A percentile compares a stretch with the other conserved stretches of the same genome.
Evolutionary conservation across 2,888 invertebrate species (phyloP).

Genomic region (Phyto melanocephala): DNA sequence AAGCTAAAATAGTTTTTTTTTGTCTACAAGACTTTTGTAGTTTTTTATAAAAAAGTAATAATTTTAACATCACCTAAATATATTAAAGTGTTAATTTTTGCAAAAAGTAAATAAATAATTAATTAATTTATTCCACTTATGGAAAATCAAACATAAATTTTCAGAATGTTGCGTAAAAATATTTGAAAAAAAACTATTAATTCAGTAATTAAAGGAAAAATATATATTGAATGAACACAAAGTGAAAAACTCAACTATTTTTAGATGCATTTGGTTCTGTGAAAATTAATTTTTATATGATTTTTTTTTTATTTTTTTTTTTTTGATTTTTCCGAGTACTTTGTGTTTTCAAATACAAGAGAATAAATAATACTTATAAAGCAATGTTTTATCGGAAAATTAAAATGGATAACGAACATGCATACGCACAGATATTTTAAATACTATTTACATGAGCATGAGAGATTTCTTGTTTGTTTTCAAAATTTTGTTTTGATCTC

Average conservation of each 20-base stretch:
- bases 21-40: too few species aligned
- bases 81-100: neutral
- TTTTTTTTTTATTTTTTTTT: conserved; percentile 31
- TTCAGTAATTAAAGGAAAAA: conserved; percentile 7
- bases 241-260: conserved; percentile 58
- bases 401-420: neutral
- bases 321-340: conserved; percentile 1
- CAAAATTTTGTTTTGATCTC: conserved; percentile 19
- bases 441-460: neutral
- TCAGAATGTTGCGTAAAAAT: conserved; percentile 44
- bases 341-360: conserved; percentile 22
- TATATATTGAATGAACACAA: conserved; percentile 18
- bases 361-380: neutral
- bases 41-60: conserved; percentile 14
- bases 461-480: neutral
- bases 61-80: conserved; percentile 5
- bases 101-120: neutral
- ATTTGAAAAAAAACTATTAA: conserved; percentile 29
- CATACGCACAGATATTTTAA: neutral
- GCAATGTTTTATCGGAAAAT: neutral
- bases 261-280: conserved; percentile 55
- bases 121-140: too few species aligned
- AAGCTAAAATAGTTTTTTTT: conserved; percentile 26
- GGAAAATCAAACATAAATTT: conserved; percentile 1
- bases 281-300: conserved; percentile 43